Percentiles rank a stretch among this genome's conserved stretches.
These are phyloP conservation scores for Pogonus chalceus DNA, from an alignment of 1,140 invertebrate species.

Conservation along the genomic window DNA sequence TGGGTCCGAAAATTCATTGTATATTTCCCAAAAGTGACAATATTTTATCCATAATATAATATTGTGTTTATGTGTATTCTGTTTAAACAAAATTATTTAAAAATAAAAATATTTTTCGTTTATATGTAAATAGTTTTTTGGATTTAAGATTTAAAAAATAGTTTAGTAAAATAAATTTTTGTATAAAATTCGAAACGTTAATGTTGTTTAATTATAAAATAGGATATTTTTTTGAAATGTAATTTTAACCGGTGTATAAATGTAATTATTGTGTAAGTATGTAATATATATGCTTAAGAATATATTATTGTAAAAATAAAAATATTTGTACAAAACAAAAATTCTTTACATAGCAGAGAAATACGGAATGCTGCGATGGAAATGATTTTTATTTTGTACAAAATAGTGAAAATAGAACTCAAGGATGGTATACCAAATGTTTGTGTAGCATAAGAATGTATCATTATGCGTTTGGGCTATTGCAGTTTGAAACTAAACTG, in stretches of 20 bases:
- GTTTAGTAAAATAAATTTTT: not conserved
- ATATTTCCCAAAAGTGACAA: slow-evolving; percentile 4
- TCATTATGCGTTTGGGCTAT: slow-evolving; percentile 34
- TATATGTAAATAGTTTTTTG: not conserved
- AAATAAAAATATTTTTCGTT: not conserved
- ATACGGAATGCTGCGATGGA: not conserved
- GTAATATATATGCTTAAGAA: slow-evolving; percentile 1
- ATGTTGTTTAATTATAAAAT: too few species aligned
- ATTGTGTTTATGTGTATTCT: not conserved
- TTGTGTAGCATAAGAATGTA: slow-evolving; percentile 29
- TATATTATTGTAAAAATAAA: slow-evolving; percentile 4
- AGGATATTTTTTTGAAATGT: too few species aligned
- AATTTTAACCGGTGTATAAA: too few species aligned
- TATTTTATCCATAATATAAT: not conserved
- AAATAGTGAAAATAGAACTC: not conserved
- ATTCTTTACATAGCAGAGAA: not conserved
- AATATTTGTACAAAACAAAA: not conserved
- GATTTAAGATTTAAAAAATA: not conserved
- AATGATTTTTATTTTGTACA: not conserved
- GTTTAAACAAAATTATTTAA: not conserved
- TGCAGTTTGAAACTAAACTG: slow-evolving; percentile 18
- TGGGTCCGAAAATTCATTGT: not conserved
- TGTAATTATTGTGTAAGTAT: not conserved
- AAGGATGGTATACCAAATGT: slow-evolving; percentile 10
- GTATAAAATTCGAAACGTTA: too few species aligned